Evolutionary conservation across 30 jellyfish, hydroid and myxozoan species (phyloP).

Genomic region (Pelagia noctiluca): DNA sequence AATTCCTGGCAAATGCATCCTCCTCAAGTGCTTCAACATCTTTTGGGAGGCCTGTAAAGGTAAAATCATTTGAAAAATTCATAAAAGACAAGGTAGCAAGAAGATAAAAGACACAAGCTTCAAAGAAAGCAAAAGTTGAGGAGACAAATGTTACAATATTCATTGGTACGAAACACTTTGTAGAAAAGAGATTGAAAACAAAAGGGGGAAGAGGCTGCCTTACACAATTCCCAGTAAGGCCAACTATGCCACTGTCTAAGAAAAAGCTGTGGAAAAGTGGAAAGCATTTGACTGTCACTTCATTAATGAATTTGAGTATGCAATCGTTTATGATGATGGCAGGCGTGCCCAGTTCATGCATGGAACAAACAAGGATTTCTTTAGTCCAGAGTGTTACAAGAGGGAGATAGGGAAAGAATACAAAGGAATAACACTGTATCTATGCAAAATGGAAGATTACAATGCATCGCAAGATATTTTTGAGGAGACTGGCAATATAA

Average conservation of each 20-base stretch:
- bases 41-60: too few relatives aligned
- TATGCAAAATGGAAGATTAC: constrained; percentile 1
- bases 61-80: too few relatives aligned
- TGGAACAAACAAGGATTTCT: constrained; percentile 17
- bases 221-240: neutral
- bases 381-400: neutral
- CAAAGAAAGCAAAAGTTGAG: too few relatives aligned
- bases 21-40: too few relatives aligned
- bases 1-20: too few relatives aligned
- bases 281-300: neutral
- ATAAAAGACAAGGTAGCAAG: too few relatives aligned
- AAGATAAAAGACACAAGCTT: too few relatives aligned
- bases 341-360: constrained; percentile 4
- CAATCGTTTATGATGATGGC: too few relatives aligned
- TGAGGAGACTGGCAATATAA: neutral
- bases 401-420: constrained; percentile 10
- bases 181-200: too few relatives aligned
- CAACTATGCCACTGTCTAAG: neutral
- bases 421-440: constrained; percentile 8
- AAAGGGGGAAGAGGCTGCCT: neutral
- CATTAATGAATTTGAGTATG: neutral
- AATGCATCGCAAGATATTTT: neutral
- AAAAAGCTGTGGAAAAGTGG: constrained; percentile 1
- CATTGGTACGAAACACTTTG: too few relatives aligned
- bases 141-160: too few relatives aligned